Base-by-base conservation (phyloP, 2,113 vertebrate species). In the Menura novaehollandiae region DNA sequence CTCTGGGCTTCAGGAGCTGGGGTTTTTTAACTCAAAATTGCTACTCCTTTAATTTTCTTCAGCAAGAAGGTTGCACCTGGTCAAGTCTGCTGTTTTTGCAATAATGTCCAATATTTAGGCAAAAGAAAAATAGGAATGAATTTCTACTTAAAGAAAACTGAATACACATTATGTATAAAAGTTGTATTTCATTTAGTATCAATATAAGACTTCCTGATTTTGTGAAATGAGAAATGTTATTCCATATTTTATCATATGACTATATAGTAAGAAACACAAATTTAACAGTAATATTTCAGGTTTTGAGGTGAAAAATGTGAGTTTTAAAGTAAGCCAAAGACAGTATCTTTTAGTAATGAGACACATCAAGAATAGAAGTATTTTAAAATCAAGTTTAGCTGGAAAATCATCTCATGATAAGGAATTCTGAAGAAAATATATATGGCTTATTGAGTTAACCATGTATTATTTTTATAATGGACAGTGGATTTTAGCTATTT, bases 291-390 rank as follows among this genome's bases (percentile, higher is more conserved):
- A 1, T 43, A 68, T 52, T 83, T 88, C 27, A 58, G 23, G n/a
- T 7, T 60, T 51, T 13, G 3, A 3, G 27, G 15, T 22, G 8
- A 10, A 23, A 23, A 16, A 8, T 0, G 3, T 37, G n/a, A 6
- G 8, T 51, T 85, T 47, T 53, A 63, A 87, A 74, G 35, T 32
- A 46, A 71, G 14, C 12, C 35, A 51, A 66, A 73, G 41, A 15
- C 30, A 23, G 20, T 4, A 7, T 15, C 11, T 87, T 81, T 72
- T 28, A 72, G 35, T 3, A 75, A 41, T 1, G 2, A 74, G 6
- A 72, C 64, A 18, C 1, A 32, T 28, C 26, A 63, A 30, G n/a
- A 47, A 3, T 2, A 19, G 8, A 69, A 47, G 7, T 19, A 60
- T 30, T 92, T 85, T 51, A 1, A 24, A 59, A 73, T 35, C 51